These are phyloP conservation scores for Antidorcas marsupialis DNA, from an alignment of 2,113 vertebrate species.

Conservation along the genomic window DNA sequence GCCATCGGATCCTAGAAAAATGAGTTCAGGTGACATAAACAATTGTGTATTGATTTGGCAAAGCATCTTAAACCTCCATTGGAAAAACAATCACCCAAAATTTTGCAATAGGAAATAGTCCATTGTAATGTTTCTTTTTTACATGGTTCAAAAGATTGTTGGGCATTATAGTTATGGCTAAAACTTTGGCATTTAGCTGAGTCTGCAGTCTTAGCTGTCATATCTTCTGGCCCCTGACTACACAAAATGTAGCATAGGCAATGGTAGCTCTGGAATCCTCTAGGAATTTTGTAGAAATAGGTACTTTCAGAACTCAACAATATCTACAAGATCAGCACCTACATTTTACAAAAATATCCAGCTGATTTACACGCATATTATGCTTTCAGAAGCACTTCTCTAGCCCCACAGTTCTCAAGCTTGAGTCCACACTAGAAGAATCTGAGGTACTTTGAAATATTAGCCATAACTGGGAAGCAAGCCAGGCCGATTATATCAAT, in stretches of 20 bases:
- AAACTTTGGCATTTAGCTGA: neutral
- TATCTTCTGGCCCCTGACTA: neutral
- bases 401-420: neutral
- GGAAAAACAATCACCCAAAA: no score
- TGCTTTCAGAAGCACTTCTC: neutral
- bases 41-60: neutral
- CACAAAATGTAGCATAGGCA: accelerated
- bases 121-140: neutral
- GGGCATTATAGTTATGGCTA: neutral
- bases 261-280: accelerated
- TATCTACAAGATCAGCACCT: neutral
- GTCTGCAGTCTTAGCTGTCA: neutral
- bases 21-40: neutral
- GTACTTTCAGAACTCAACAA: neutral
- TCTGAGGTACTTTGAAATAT: neutral
- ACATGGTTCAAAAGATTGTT: neutral
- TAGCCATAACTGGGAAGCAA: neutral
- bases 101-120: neutral
- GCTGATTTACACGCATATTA: neutral
- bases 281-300: neutral
- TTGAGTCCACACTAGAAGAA: neutral
- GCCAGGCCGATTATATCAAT: neutral
- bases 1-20: neutral
- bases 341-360: neutral
- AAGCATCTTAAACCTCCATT: neutral